These are phyloP conservation scores for Hycleus phaleratus DNA, from an alignment of 1,140 invertebrate genomes.

Conservation along the genomic window DNA sequence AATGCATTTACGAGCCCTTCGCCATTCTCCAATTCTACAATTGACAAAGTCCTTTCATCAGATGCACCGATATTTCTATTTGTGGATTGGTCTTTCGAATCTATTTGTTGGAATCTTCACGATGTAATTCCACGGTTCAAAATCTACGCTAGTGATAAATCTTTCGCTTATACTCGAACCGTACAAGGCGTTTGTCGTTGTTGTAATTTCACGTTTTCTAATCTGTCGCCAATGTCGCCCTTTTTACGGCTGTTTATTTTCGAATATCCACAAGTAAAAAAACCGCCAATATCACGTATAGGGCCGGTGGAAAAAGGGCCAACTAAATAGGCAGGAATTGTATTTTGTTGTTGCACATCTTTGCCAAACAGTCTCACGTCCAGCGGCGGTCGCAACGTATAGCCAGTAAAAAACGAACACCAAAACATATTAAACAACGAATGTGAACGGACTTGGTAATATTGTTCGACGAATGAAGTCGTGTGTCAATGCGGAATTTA, in stretches of 20 bases:
- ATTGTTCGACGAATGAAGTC: too few relatives aligned
- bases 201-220: too few relatives aligned
- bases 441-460: slow-evolving; percentile 11
- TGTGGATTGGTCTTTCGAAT: slow-evolving; percentile 23
- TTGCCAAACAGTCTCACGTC: slow-evolving; percentile 15
- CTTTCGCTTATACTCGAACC: slow-evolving; percentile 15
- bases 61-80: slow-evolving; percentile 22
- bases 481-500: too few relatives aligned
- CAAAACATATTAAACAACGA: slow-evolving; percentile 15
- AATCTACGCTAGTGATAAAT: slow-evolving; percentile 23
- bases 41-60: slow-evolving; percentile 23
- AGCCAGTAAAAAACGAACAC: slow-evolving; percentile 5
- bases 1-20: too few relatives aligned
- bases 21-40: slow-evolving; percentile 19
- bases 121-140: slow-evolving; percentile 24
- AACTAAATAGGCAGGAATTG: neutral
- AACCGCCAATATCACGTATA: too few relatives aligned
- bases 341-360: slow-evolving; percentile 4
- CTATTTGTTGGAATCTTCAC: slow-evolving; percentile 21
- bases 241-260: too few relatives aligned
- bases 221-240: too few relatives aligned
- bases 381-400: slow-evolving; percentile 1
- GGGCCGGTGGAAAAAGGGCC: too few relatives aligned
- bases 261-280: too few relatives aligned
- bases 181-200: slow-evolving; percentile 7